Evolutionary conservation across 1,140 invertebrate species (phyloP).

Genomic region (Sycobia sp.): DNA sequence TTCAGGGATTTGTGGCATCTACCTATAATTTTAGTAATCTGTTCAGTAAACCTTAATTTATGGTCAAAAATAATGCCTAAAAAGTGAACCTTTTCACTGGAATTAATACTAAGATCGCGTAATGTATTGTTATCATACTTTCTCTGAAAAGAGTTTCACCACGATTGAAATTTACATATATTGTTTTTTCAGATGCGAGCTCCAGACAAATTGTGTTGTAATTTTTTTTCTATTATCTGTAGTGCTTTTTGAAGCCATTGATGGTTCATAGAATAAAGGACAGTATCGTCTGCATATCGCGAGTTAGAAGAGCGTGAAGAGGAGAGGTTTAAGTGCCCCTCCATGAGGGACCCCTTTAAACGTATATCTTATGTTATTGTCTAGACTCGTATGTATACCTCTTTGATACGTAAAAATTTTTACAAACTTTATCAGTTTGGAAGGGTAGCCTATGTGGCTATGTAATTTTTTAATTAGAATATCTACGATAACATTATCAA

Average conservation of each 20-base stretch:
- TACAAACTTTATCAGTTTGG: neutral
- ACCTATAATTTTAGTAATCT: too few relatives aligned
- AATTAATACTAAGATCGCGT: neutral
- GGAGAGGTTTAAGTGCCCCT: neutral
- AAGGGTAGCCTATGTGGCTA: too few relatives aligned
- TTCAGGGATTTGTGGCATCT: too few relatives aligned
- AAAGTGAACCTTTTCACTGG: too few relatives aligned
- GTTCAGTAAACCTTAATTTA: too few relatives aligned
- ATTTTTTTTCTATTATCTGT: neutral
- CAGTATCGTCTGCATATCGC: neutral
- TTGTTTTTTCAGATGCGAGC: neutral
- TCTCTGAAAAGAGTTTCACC: neutral
- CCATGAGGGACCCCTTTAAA: too few relatives aligned
- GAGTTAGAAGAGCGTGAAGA: neutral
- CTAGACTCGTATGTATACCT: neutral
- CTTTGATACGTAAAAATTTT: neutral
- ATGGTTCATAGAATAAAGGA: too few relatives aligned
- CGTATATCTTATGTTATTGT: too few relatives aligned
- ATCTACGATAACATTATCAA: neutral
- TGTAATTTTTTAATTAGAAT: too few relatives aligned
- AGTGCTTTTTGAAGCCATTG: too few relatives aligned
- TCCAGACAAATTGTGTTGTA: neutral
- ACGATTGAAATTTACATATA: too few relatives aligned
- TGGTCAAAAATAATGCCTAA: too few relatives aligned
- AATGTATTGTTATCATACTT: neutral